Evolutionary conservation across 2,888 invertebrate species (phyloP).

Genomic region (Rosalia funebris): DNA sequence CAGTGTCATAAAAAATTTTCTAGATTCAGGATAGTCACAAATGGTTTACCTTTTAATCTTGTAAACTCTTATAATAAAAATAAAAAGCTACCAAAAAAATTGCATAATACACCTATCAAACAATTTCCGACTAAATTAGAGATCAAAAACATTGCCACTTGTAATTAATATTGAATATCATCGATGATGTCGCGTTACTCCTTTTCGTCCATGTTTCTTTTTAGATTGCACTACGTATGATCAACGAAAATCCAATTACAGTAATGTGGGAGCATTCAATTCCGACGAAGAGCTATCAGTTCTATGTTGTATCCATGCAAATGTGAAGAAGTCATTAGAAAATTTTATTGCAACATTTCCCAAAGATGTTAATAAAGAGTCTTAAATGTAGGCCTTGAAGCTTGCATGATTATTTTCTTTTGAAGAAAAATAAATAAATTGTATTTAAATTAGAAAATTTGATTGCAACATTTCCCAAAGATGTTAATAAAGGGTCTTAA

Average conservation of each 20-base stretch:
- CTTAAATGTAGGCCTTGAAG: no score
- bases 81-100: constrained; percentile 45
- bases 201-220: constrained; percentile 30
- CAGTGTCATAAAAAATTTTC: constrained; percentile 38
- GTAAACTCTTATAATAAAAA: constrained; percentile 38
- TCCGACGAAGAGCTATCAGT: no score
- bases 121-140: constrained; percentile 53
- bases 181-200: constrained; percentile 34
- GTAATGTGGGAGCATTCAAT: constrained; percentile 30
- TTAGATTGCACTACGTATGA: constrained; percentile 48
- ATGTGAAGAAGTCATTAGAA: no score
- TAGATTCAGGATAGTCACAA: constrained; percentile 42
- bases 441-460: no score
- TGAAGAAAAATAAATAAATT: no score
- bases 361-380: no score
- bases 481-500: no score
- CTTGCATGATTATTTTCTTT: no score
- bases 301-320: no score
- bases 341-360: no score
- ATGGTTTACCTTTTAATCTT: constrained; percentile 32
- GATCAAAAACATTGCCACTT: constrained; percentile 64
- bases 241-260: constrained; percentile 34
- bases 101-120: constrained; percentile 42
- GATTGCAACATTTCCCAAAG: no score
- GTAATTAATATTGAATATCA: constrained; percentile 45